Conservation (phyloP, 2,113 vertebrate genomes). For the Pogona vitticeps region DNA sequence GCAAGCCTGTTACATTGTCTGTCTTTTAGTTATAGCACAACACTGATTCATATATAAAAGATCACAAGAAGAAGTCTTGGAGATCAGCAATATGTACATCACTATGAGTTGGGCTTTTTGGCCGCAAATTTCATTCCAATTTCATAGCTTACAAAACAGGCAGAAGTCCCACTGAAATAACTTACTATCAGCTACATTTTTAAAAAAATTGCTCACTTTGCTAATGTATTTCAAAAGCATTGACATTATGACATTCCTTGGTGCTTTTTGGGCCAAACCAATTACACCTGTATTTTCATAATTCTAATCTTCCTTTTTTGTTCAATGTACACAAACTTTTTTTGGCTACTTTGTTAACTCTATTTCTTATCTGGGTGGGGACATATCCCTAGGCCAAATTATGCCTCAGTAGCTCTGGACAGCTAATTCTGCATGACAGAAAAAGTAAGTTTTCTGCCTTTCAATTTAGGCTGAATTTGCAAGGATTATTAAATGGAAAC, state of each 20-base stretch:
- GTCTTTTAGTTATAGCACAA: neutral
- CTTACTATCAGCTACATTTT: neutral
- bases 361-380: neutral
- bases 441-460: neutral
- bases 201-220: neutral
- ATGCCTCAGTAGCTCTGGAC: neutral
- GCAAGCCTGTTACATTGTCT: neutral
- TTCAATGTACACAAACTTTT: neutral
- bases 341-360: neutral
- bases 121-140: neutral
- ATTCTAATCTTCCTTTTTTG: neutral
- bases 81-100: neutral
- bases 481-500: neutral
- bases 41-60: neutral
- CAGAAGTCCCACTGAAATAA: neutral
- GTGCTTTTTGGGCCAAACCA: neutral
- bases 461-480: neutral
- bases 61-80: neutral
- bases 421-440: neutral
- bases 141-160: neutral
- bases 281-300: neutral
- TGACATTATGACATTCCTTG: neutral
- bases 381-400: neutral
- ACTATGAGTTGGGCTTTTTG: neutral
- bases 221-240: neutral